phyloP scores from a whole-genome alignment of 2,113 vertebrate species.

The Oreotragus oreotragus region DNA sequence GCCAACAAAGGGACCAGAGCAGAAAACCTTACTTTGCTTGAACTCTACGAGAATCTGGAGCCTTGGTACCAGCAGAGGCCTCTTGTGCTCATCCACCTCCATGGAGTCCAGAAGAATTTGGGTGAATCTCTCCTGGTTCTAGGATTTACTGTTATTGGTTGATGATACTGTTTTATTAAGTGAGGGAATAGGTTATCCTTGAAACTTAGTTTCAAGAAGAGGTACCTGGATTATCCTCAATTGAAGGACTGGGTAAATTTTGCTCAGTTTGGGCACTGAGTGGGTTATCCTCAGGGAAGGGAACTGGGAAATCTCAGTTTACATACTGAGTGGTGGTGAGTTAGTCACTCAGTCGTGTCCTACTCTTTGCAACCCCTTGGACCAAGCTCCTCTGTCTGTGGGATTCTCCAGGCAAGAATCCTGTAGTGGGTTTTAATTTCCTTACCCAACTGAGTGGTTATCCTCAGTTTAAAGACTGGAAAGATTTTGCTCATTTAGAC shows the following conservation, averaged over 20 bases:
- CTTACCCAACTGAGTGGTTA: neutral
- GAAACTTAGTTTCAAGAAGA: neutral
- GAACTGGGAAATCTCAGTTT: neutral
- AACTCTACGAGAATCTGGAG: neutral
- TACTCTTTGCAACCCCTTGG: neutral
- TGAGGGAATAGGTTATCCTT: neutral
- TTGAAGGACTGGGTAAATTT: neutral
- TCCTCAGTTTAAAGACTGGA: neutral
- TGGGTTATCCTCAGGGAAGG: neutral
- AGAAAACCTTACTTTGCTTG: neutral
- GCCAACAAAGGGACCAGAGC: neutral
- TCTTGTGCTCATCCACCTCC: neutral
- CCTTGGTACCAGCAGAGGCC: neutral
- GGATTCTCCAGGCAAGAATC: neutral
- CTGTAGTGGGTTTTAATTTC: neutral
- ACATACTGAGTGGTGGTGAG: neutral
- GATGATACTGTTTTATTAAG: neutral
- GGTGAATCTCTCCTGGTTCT: neutral
- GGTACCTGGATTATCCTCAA: neutral
- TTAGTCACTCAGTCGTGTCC: neutral
- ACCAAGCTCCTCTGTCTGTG: neutral
- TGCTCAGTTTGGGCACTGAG: neutral
- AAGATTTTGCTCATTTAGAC: neutral
- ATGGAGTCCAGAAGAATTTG: neutral
- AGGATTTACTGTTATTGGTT: neutral